Conservation (phyloP, 2,797 vertebrate species). For the Trachops cirrhosus region DNA sequence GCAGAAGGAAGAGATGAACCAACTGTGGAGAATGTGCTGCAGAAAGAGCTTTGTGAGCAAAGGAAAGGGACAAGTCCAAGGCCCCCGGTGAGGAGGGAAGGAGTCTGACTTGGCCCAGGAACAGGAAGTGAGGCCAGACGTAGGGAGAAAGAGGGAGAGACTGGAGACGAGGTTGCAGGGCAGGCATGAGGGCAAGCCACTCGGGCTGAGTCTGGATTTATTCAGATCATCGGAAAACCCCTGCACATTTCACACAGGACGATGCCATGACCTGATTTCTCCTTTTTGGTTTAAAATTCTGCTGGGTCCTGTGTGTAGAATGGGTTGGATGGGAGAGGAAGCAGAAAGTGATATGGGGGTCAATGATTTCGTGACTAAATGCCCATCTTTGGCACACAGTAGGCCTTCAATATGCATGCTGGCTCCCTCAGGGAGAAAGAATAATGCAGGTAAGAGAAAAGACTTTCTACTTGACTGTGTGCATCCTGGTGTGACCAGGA, state of each 20-base stretch:
- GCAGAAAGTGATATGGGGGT: background rate
- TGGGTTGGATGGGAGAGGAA: background rate
- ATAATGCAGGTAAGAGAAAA: background rate
- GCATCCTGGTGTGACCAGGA: background rate
- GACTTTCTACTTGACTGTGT: background rate
- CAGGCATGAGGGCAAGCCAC: background rate
- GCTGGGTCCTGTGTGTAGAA: background rate
- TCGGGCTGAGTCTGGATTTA: background rate
- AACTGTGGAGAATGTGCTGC: background rate
- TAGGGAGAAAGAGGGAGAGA: background rate
- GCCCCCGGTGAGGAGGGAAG: background rate
- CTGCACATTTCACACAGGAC: background rate
- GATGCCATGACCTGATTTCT: background rate
- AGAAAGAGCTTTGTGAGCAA: background rate
- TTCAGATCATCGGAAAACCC: background rate
- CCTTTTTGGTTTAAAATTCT: background rate
- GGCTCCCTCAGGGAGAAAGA: background rate
- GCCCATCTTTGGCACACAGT: background rate
- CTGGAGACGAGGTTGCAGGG: background rate
- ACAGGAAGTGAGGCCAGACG: background rate
- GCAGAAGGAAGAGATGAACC: background rate
- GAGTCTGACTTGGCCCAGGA: rapidly evolving
- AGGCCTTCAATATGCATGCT: background rate
- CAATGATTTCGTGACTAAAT: background rate
- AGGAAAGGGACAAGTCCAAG: background rate